phyloP scores from a whole-genome alignment of 2,113 vertebrate genomes.

The Podiceps cristatus region DNA sequence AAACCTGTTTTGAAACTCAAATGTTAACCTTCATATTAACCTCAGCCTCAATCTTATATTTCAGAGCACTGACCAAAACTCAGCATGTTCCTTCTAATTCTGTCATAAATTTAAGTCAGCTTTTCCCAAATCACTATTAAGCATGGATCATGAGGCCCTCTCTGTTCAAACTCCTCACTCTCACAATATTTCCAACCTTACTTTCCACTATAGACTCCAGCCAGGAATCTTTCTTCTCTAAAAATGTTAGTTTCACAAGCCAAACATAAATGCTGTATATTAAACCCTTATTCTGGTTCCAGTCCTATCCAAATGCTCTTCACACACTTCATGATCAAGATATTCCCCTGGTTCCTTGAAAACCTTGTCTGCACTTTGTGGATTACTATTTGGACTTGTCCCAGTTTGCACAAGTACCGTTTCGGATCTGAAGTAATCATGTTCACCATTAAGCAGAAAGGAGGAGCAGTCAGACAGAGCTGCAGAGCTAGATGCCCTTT shows the following conservation, averaged over 20 bases:
- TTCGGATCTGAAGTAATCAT: background rate
- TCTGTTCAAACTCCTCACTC: background rate
- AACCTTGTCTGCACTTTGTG: background rate
- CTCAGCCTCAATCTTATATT: background rate
- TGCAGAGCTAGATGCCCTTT: background rate
- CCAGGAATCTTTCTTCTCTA: background rate
- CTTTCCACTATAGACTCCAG: background rate
- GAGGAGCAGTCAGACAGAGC: background rate
- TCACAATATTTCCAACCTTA: background rate
- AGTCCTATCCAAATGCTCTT: background rate
- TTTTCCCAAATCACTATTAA: background rate
- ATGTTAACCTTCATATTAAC: background rate
- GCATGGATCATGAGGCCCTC: background rate
- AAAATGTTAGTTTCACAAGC: background rate
- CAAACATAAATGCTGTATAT: background rate
- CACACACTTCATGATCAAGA: background rate
- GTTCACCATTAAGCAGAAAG: background rate
- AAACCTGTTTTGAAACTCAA: background rate
- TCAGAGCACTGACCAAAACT: background rate
- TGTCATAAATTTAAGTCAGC: background rate
- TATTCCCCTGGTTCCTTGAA: background rate
- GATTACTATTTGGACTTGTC: background rate
- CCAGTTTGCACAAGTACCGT: background rate
- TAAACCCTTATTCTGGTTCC: background rate
- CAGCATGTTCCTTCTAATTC: background rate